phyloP scores from a whole-genome alignment of 2,888 invertebrate species.

The Chaitophorus viminalis region DNA sequence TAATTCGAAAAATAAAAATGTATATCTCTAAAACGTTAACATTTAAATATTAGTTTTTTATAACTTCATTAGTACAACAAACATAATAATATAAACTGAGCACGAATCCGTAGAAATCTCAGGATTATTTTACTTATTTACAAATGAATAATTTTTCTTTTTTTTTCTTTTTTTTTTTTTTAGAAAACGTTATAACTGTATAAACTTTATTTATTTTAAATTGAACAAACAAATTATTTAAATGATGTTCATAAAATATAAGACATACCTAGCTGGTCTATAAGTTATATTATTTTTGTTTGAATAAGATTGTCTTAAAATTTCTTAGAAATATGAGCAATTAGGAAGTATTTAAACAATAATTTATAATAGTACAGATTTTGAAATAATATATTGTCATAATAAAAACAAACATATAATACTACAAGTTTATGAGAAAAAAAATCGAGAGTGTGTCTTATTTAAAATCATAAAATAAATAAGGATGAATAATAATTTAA shows the following conservation, averaged over 20 bases:
- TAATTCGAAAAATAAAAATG: not conserved
- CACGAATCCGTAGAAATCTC: not conserved
- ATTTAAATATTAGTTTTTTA: not conserved
- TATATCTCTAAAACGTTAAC: not conserved
- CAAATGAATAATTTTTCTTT: not conserved
- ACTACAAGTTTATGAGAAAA: too few relatives aligned
- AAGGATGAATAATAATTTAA: too few relatives aligned
- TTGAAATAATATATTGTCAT: too few relatives aligned
- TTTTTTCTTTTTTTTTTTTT: not conserved
- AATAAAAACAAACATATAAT: too few relatives aligned
- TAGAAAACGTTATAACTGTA: not conserved
- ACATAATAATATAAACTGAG: not conserved
- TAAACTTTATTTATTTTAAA: not conserved
- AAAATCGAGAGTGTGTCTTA: too few relatives aligned
- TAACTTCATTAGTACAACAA: slow-evolving; percentile 4
- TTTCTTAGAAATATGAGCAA: not conserved
- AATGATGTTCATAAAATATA: not conserved
- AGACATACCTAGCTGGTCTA: not conserved
- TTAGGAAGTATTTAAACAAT: not conserved
- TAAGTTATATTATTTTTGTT: not conserved
- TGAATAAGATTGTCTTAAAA: not conserved
- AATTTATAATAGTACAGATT: too few relatives aligned
- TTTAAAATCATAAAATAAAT: too few relatives aligned
- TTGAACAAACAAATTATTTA: not conserved
- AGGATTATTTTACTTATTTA: not conserved